Conservation (phyloP, 2,888 invertebrate species). For the Diabrotica balteata region DNA sequence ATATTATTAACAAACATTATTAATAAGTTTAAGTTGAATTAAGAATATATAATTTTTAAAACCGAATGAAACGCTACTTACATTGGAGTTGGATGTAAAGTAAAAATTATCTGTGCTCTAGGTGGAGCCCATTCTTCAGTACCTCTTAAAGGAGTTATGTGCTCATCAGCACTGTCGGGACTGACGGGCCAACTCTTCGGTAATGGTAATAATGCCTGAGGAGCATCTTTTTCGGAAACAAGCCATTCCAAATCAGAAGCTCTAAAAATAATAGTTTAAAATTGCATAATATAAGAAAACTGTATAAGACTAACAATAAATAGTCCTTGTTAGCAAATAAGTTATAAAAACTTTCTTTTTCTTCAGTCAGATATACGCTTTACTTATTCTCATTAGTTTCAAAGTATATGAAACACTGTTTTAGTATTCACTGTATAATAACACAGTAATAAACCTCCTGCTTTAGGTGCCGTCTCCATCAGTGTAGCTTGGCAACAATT, state of each 20-base stretch:
- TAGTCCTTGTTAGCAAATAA: too few relatives aligned
- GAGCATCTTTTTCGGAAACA: constrained; percentile 79
- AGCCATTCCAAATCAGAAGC: constrained; percentile 83
- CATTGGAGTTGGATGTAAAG: constrained; percentile 73
- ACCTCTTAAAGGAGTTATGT: constrained; percentile 69
- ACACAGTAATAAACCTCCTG: too few relatives aligned
- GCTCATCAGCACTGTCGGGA: constrained; percentile 69
- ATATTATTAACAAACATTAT: too few relatives aligned
- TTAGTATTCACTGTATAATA: too few relatives aligned
- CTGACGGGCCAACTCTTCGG: constrained; percentile 75
- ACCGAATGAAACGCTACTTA: constrained; percentile 57
- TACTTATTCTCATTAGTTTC: too few relatives aligned
- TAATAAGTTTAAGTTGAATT: too few relatives aligned
- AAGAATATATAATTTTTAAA: background rate
- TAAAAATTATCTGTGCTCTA: constrained; percentile 82
- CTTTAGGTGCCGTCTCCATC: too few relatives aligned
- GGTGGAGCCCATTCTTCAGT: constrained; percentile 87
- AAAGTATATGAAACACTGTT: too few relatives aligned
- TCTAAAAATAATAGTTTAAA: constrained; percentile 51
- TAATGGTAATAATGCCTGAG: constrained; percentile 78
- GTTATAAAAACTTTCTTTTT: background rate
- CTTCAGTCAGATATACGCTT: too few relatives aligned
- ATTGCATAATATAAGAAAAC: too few relatives aligned
- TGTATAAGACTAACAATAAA: too few relatives aligned
- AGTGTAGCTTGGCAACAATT: too few relatives aligned